Base-by-base conservation (phyloP, 1,140 invertebrate species). In the Lethrus apterus region DNA sequence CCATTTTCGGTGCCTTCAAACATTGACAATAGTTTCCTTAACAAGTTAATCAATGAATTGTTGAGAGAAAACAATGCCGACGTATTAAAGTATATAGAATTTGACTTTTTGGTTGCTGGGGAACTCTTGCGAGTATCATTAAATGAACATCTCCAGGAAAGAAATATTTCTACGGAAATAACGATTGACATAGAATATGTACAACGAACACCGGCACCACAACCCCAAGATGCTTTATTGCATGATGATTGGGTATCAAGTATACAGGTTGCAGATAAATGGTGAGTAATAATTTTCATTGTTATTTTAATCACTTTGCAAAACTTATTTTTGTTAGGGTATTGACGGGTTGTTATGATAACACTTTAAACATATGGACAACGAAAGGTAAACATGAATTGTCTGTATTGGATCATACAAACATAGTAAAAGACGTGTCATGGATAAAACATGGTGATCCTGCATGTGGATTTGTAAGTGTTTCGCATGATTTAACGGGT, bases 211-310 rank as follows among this genome's bases (percentile, higher is more conserved):
- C 87, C 90, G 32, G 81, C 92, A 2, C 94, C 93, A 0, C 78
- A 88, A 60, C 93, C 93, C 8, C 78, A 92, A 62, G 85, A 95
- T 63, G 89, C 86, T 60, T 71, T 97, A 36, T 75, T 91, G 57
- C 92, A 96, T 65, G 90, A 97, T 70, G 93, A 98, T 67, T 98
- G 94, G 94, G 89, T 98, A 8, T 84, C 86, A 35, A 82, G 88
- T 24, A 81, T 94, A 15, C 79, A 86, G 52, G 75, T 79, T 38
- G 69, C 70, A 47, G 76, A 79, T 17, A 81, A 84, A 70, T 93
- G 86, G 85, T 63, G 57, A 30, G 24, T 26, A 38, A 15, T 2
- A 38, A 30, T 18, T 44, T 31, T 1, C 18, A 4, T 44, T 31
- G 3, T 36, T 33, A 7, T 7, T 11, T 4, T 33, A 33, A 21